phyloP scores from a whole-genome alignment of 2,113 vertebrate genomes.

The Colaptes auratus region DNA sequence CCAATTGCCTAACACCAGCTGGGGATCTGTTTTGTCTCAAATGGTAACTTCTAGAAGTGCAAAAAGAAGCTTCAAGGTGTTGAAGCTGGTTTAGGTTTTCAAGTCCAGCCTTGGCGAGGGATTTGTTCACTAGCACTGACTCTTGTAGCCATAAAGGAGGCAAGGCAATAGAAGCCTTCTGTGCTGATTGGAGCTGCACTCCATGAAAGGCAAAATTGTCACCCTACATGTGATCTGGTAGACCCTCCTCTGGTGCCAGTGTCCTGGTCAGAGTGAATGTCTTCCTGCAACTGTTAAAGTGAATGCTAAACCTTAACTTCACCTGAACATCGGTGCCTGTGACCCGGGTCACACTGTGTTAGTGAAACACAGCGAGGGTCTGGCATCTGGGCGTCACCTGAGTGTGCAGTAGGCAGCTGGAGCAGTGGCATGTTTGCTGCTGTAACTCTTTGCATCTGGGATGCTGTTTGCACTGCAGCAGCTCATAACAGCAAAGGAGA shows the following conservation, averaged over 20 bases:
- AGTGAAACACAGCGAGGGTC: background rate
- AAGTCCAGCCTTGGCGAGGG: conserved; percentile 46
- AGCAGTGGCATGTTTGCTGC: fast-evolving
- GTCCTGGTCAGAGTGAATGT: conserved; percentile 38
- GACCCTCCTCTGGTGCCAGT: conserved; percentile 31
- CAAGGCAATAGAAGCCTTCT: conserved; percentile 61
- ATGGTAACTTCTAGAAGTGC: background rate
- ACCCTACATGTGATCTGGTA: conserved; percentile 63
- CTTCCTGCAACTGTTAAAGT: conserved; percentile 54
- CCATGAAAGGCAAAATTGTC: conserved; percentile 57
- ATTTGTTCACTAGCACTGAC: conserved; percentile 50
- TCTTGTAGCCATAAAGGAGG: conserved; percentile 31
- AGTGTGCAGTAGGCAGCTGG: background rate
- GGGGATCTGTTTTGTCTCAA: background rate
- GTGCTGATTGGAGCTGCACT: conserved; percentile 56
- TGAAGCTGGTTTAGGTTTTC: conserved; percentile 18
- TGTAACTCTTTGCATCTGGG: background rate
- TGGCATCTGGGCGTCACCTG: background rate
- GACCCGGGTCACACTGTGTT: background rate
- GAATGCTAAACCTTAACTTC: conserved; percentile 10
- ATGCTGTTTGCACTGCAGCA: background rate
- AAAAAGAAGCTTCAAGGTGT: background rate
- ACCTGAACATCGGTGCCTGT: background rate
- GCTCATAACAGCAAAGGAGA: background rate
- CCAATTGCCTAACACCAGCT: background rate